Evolutionary conservation across 2,113 vertebrate species (phyloP), one percentile per base, ranked within the genome.

Genomic region (Clarias gariepinus): DNA sequence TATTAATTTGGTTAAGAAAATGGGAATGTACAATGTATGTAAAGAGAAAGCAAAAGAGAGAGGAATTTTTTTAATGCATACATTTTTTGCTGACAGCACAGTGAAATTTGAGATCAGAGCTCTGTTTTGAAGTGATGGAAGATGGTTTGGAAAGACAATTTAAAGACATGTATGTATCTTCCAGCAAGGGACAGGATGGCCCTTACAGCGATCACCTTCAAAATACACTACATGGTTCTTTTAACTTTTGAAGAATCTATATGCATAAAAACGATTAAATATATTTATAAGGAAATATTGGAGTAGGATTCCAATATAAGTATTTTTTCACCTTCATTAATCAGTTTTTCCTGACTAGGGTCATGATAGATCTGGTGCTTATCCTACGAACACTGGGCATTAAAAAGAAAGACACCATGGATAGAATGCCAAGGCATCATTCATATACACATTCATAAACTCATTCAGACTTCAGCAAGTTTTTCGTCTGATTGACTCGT

Each of bases 21-120:
- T 60, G 71, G 82, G 69, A 71, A 21, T n/a, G 71, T 53, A 73
- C 81, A 86, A 83, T 61, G 36, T 60, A 85, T 87, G 82, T 47
- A 68, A 36, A 80, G 73, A 84, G 33, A 60, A 36, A 25, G 60
- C 61, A n/a, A 64, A 68, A 64, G 53, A 52, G n/a, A 57, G 53
- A 82, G 47, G 84, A 52, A 69, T 30, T 41, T 81, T 81, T 86
- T 71, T 64, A 60, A 58, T 71, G 33, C 33, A 36, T 36, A 36
- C 33, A 77, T 58, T 76, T 25, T 53, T 81, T 86, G 58, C 77
- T 76, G 80, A 36, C 76, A 84, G 64, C 82, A 87, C 25, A 47
- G n/a, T 6, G 25, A 60, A 23, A 84, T 66, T 81, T 55, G 25
- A 76, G 68, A 64, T 64, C 69, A 85, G 68, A 66, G 47, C 47